These are phyloP conservation scores for Eustalomyia histrio DNA, from an alignment of 2,888 invertebrate species.

Conservation along the genomic window DNA sequence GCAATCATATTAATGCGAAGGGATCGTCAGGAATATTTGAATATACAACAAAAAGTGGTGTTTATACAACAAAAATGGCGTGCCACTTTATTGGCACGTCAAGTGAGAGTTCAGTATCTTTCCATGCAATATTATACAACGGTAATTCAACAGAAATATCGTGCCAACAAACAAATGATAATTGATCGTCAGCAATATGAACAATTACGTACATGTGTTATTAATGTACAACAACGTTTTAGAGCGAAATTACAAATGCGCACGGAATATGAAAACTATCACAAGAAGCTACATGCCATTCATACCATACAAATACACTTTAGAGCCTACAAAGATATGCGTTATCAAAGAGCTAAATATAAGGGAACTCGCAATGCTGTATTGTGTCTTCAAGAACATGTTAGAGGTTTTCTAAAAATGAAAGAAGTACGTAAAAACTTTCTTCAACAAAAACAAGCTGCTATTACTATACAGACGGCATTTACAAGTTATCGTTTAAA, in stretches of 20 bases:
- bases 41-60: constrained; percentile 70
- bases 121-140: constrained; percentile 68
- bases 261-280: constrained; percentile 65
- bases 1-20: constrained; percentile 68
- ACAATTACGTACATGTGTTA: constrained; percentile 63
- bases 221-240: constrained; percentile 76
- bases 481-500: constrained; percentile 43
- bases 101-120: constrained; percentile 71
- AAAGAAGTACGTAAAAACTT: constrained; percentile 65
- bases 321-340: constrained; percentile 73
- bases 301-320: constrained; percentile 73
- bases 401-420: constrained; percentile 71
- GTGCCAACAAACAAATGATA: constrained; percentile 72
- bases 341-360: constrained; percentile 73
- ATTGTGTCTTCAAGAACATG: constrained; percentile 77
- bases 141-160: constrained; percentile 73
- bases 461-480: constrained; percentile 37
- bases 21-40: constrained; percentile 61
- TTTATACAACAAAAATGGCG: constrained; percentile 75
- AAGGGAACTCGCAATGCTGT: constrained; percentile 71
- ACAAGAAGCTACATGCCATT: constrained; percentile 73
- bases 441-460: constrained; percentile 64
- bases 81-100: constrained; percentile 73
- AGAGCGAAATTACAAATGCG: constrained; percentile 72
- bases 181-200: constrained; percentile 68